Evolutionary conservation across 1,140 invertebrate genomes (phyloP).

Genomic region (Dreissena rostriformis): DNA sequence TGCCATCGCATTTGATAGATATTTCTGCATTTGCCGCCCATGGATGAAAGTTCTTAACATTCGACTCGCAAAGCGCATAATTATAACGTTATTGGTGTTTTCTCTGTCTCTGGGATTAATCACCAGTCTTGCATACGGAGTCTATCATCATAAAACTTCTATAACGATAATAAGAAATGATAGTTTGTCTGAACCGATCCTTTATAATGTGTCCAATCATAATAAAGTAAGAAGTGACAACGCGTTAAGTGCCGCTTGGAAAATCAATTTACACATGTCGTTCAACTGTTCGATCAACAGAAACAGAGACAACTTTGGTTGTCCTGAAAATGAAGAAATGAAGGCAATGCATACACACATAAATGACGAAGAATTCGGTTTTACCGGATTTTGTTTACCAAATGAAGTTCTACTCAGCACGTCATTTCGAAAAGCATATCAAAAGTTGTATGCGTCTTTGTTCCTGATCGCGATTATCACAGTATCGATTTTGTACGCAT

Average conservation of each 20-base stretch:
- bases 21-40: slow-evolving; percentile 80
- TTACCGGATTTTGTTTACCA: slow-evolving; percentile 57
- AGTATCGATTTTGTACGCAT: slow-evolving; percentile 72
- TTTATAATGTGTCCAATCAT: not conserved
- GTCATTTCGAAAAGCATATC: slow-evolving; percentile 61
- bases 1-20: slow-evolving; percentile 80
- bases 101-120: slow-evolving; percentile 73
- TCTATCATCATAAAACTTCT: slow-evolving; percentile 50
- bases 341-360: not conserved
- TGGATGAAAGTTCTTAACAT: slow-evolving; percentile 75
- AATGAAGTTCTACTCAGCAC: slow-evolving; percentile 61
- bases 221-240: not conserved
- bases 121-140: slow-evolving; percentile 69
- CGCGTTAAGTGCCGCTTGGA: not conserved
- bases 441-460: slow-evolving; percentile 72
- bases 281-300: not conserved
- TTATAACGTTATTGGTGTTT: slow-evolving; percentile 69
- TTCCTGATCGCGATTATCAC: slow-evolving; percentile 71
- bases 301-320: not conserved
- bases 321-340: not conserved
- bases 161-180: not conserved
- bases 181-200: not conserved
- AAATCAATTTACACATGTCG: not conserved
- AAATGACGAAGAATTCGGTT: slow-evolving; percentile 23
- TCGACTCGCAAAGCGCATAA: slow-evolving; percentile 70